These are phyloP conservation scores for Huso huso DNA, from an alignment of 2,797 vertebrate genomes.

Conservation along the genomic window DNA sequence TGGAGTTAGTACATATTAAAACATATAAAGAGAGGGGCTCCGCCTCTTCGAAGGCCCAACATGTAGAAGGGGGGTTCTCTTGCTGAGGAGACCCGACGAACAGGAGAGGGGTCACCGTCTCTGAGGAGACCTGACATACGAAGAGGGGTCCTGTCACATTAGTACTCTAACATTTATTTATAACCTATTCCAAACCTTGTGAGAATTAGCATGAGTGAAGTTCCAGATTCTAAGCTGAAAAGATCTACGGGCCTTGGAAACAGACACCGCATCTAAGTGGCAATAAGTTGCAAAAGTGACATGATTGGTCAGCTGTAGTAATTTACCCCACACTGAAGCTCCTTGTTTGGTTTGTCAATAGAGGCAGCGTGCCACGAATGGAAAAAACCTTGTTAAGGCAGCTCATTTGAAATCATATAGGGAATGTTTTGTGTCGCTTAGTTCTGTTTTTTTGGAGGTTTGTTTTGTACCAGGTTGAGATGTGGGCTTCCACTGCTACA, in stretches of 20 bases:
- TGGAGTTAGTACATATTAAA: too few species aligned
- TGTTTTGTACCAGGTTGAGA: conserved; percentile 12
- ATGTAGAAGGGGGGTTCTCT: too few species aligned
- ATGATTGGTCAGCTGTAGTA: conserved; percentile 43
- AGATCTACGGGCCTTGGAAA: conserved; percentile 21
- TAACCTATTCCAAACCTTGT: neutral
- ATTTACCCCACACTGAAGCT: conserved; percentile 33
- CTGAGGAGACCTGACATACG: too few species aligned
- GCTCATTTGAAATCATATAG: conserved; percentile 27
- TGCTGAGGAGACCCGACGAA: too few species aligned
- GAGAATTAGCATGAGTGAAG: conserved; percentile 24
- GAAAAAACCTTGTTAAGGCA: conserved; percentile 34
- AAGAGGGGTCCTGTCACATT: too few species aligned
- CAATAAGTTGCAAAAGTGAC: conserved; percentile 38
- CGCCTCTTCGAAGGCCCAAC: too few species aligned
- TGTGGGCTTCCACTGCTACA: conserved; percentile 1
- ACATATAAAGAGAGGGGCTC: too few species aligned
- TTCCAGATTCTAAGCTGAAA: conserved; percentile 27
- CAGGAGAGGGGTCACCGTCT: too few species aligned
- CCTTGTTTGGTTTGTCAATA: conserved; percentile 40
- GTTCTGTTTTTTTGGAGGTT: conserved; percentile 20
- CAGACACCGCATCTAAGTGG: conserved; percentile 30
- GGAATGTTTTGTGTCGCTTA: conserved; percentile 20
- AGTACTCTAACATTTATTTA: too few species aligned
- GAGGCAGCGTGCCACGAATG: conserved; percentile 32